A percentile compares a stretch with the other conserved stretches of the same genome.
These are phyloP conservation scores for Eueides isabella DNA, from an alignment of 1,140 invertebrate genomes.

Conservation along the genomic window DNA sequence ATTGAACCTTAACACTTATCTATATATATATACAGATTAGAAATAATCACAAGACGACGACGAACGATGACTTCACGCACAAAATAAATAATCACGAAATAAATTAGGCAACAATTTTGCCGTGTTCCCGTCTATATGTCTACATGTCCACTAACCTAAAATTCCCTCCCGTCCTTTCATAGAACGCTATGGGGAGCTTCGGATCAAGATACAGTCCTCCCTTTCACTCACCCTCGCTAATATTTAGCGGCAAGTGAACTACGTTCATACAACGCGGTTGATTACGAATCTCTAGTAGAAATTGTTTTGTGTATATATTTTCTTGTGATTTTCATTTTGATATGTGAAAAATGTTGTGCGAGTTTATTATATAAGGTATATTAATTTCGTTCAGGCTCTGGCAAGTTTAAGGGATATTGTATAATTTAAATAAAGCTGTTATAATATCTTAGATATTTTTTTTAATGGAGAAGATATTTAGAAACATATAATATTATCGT, in stretches of 20 bases:
- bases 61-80: constrained; percentile 78
- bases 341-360: background rate
- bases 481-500: no score
- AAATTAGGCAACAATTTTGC: constrained; percentile 82
- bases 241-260: constrained; percentile 75
- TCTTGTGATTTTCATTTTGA: background rate
- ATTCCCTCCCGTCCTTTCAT: constrained; percentile 73
- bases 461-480: no score
- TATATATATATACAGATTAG: constrained; percentile 47
- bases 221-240: constrained; percentile 74
- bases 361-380: background rate
- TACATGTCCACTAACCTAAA: constrained; percentile 83
- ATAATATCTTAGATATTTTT: no score
- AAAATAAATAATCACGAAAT: constrained; percentile 80
- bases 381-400: background rate
- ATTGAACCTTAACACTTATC: constrained; percentile 40
- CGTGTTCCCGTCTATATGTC: constrained; percentile 82
- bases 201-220: constrained; percentile 74
- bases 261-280: constrained; percentile 70
- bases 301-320: constrained; percentile 47
- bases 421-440: no score
- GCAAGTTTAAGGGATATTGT: background rate
- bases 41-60: constrained; percentile 66
- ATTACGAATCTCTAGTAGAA: constrained; percentile 64
- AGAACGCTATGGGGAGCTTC: constrained; percentile 72